Percentiles rank a stretch among this genome's conserved stretches.
Conservation (phyloP, 2,797 vertebrate genomes). For the Gorsachius magnificus region DNA sequence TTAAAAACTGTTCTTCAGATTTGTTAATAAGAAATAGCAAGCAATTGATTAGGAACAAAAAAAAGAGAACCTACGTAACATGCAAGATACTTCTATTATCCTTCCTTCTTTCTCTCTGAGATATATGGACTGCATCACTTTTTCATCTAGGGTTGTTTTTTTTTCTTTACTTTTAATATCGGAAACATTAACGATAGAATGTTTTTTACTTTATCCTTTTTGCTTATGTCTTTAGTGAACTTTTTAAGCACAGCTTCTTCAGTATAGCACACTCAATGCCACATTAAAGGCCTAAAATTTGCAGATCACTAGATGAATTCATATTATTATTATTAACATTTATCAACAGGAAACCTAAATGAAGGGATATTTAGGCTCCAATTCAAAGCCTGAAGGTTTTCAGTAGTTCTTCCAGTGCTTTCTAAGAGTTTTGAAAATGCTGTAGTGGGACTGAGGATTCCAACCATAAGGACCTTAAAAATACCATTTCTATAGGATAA, state of each 20-base stretch:
- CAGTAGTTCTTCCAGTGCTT: neutral
- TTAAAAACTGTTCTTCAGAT: neutral
- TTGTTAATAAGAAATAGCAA: neutral
- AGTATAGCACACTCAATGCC: neutral
- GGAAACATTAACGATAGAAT: neutral
- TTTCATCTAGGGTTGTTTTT: neutral
- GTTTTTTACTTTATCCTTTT: neutral
- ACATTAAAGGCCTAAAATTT: neutral
- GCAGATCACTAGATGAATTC: neutral
- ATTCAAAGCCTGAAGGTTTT: neutral
- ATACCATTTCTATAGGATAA: neutral
- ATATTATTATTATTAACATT: neutral
- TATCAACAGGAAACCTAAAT: neutral
- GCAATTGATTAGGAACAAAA: neutral
- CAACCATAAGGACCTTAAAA: neutral
- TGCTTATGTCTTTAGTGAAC: neutral
- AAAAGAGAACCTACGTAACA: neutral
- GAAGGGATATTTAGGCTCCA: neutral
- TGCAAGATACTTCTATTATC: neutral
- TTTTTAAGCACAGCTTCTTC: neutral
- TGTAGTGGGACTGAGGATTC: neutral
- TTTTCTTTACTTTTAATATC: neutral
- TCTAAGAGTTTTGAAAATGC: neutral
- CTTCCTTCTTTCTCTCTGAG: neutral
- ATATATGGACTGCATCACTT: neutral